Evolutionary conservation across 37 sponge, comb jelly and placozoan species (phyloP).

Genomic region (Haliclona indistincta): DNA sequence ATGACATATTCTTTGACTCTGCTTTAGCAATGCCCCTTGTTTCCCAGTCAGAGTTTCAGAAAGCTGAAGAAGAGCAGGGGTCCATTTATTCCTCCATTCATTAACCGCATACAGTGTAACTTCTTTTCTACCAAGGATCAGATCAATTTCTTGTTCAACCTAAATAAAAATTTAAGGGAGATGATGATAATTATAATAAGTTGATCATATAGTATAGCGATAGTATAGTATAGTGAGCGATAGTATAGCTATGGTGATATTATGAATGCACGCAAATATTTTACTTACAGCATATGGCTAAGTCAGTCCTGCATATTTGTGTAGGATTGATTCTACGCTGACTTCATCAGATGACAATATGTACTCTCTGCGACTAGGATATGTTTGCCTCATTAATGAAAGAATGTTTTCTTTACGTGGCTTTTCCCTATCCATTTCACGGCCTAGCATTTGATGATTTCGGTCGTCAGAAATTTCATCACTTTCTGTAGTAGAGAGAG

Average conservation of each 20-base stretch:
- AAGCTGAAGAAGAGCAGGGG: not conserved
- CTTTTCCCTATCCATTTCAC: constrained; percentile 26
- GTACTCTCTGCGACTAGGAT: not conserved
- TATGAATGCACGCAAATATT: not conserved
- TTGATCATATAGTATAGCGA: not conserved
- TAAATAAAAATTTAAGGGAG: not conserved
- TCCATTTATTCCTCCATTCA: not conserved
- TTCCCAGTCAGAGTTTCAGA: constrained; percentile 13
- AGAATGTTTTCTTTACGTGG: constrained; percentile 29
- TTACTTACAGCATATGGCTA: constrained; percentile 18
- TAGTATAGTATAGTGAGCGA: not conserved
- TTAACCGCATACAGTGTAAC: not conserved
- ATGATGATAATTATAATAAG: not conserved
- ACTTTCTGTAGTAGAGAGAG: not conserved
- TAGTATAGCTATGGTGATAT: not conserved
- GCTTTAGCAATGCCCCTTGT: constrained; percentile 1
- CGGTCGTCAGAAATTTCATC: constrained; percentile 10
- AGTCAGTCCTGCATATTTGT: not conserved
- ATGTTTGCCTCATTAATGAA: constrained; percentile 17
- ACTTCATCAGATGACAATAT: constrained; percentile 5
- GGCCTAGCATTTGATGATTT: not conserved
- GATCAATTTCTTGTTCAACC: constrained; percentile 17
- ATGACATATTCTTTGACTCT: not conserved
- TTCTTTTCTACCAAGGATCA: not conserved
- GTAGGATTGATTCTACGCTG: not conserved